Percentiles rank a stretch among this genome's conserved stretches.
These are phyloP conservation scores for Abrostola tripartita DNA, from an alignment of 2,888 invertebrate genomes.

Conservation along the genomic window DNA sequence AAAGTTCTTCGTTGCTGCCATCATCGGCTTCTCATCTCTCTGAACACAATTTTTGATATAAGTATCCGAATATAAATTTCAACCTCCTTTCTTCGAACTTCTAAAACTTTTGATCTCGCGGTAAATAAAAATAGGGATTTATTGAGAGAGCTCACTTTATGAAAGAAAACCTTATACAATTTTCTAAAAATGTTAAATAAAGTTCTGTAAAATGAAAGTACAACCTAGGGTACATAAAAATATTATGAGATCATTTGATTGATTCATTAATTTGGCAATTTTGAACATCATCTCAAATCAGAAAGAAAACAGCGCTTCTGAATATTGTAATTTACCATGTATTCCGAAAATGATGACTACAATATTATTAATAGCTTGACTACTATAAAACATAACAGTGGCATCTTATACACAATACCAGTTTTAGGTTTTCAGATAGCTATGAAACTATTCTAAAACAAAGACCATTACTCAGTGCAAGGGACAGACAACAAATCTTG, in stretches of 20 bases:
- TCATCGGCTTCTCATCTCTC: constrained; percentile 63
- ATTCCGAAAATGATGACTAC: too few relatives aligned
- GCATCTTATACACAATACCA: constrained; percentile 25
- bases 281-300: too few relatives aligned
- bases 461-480: constrained; percentile 64
- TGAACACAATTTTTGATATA: constrained; percentile 62
- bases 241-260: too few relatives aligned
- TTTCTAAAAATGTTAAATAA: too few relatives aligned
- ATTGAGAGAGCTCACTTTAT: constrained; percentile 25
- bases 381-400: constrained; percentile 4
- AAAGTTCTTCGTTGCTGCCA: constrained; percentile 52
- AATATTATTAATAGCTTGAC: background rate
- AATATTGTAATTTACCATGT: too few relatives aligned
- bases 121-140: constrained; percentile 49
- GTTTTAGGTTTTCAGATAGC: constrained; percentile 16
- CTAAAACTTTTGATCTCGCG: constrained; percentile 49
- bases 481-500: constrained; percentile 67
- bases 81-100: constrained; percentile 40
- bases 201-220: too few relatives aligned
- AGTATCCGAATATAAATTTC: constrained; percentile 57
- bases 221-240: too few relatives aligned
- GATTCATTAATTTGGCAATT: too few relatives aligned
- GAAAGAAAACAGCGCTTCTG: too few relatives aligned
- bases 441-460: constrained; percentile 56
- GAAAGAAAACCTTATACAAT: background rate